Evolutionary conservation across 2,888 invertebrate genomes (phyloP), one percentile per base, ranked within the genome.

Genomic region (Drosophila maculinotata): DNA sequence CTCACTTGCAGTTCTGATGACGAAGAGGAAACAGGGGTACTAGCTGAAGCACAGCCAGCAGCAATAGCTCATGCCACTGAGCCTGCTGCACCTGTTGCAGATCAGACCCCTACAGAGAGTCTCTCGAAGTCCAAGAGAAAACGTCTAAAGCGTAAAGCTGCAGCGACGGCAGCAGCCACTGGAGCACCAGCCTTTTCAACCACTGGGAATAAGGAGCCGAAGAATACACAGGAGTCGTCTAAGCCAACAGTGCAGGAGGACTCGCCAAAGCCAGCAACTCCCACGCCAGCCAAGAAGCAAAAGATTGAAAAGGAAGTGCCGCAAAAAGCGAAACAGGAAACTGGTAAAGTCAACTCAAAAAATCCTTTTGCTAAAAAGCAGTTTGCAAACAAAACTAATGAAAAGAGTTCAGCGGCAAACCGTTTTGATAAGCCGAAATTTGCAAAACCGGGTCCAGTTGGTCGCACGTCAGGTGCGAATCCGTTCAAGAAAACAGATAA

Each of bases 1-100:
- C 26, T 14, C 8, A 45, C 10, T 52, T 30, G 3, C 26, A 90
- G 90, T 6, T 91, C 91, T 9, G 90, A 92, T 25, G 92, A 91
- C n/a, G 87, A 87, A 30, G 81, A 88, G 8, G 75, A 68, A 12
- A 63, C 58, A 14, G 14, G 47, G 3, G 54, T 68, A 9, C 72
- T 52, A 44, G 20, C 9, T 17, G 47, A 57, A 20, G 15, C 45
- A 1, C 36, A 44, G 14, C 12, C 62, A 9, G 28, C 28, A 6
- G 35, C 17, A 7, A 51, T 30, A 41, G 15, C 12, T 4, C 51
- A 59, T 1, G 0, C 49, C n/a, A 28, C 25, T 9, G 39, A 54
- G 8, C 0, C 63, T 0, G 42, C 17, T 7, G 41, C 42, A 4
- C 12, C 42, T 4, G 64, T 14, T 6, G 17, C 14, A 0, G 14